Evolutionary conservation across 2,113 vertebrate genomes (phyloP).

Genomic region (Apus apus): DNA sequence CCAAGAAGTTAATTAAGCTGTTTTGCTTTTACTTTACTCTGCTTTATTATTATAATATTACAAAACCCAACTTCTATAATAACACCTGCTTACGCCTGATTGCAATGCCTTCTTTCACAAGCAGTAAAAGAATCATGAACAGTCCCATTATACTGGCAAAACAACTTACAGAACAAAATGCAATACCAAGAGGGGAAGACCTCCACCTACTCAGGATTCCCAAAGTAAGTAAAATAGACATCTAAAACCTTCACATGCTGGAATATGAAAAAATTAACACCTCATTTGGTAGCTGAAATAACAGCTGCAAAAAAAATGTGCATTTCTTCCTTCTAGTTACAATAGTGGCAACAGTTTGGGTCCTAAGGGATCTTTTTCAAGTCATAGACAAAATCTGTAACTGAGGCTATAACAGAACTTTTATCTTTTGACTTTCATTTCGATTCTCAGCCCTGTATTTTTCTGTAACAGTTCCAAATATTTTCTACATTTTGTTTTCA

Average conservation of each 20-base stretch:
- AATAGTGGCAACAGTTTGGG: background rate
- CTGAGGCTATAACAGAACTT: background rate
- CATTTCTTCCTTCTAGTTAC: background rate
- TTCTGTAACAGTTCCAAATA: background rate
- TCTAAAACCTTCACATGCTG: background rate
- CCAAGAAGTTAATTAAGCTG: background rate
- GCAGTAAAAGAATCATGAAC: background rate
- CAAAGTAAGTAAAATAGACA: background rate
- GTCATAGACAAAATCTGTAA: background rate
- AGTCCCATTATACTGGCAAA: background rate
- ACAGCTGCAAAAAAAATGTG: background rate
- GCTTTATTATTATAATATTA: background rate
- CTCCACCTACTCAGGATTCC: background rate
- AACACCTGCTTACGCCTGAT: background rate
- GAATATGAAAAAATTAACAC: background rate
- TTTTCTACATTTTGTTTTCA: conserved; percentile 26
- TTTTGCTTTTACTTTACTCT: background rate
- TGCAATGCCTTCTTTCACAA: background rate
- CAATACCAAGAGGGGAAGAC: background rate
- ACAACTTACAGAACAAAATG: background rate
- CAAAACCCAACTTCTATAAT: background rate
- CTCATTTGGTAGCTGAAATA: background rate
- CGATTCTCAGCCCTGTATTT: background rate
- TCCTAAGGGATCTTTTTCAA: background rate
- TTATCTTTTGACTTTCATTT: background rate